Conservation (phyloP, 2,888 invertebrate species). For the Oxystoma pomonae region DNA sequence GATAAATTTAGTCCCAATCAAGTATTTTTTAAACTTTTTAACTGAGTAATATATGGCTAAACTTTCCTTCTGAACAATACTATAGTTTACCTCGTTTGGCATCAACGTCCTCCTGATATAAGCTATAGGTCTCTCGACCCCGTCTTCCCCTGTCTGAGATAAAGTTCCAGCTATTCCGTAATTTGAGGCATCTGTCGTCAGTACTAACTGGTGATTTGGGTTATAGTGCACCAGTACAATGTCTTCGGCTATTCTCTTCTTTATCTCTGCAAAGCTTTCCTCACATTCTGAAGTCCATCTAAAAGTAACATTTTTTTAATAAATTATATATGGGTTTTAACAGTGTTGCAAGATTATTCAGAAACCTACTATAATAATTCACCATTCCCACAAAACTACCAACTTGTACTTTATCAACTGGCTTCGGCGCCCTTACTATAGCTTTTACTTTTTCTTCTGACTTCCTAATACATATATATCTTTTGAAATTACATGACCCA, state of each 20-base stretch:
- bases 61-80: conserved; percentile 27
- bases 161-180: conserved; percentile 20
- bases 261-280: conserved; percentile 16
- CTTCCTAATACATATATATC: conserved; percentile 25
- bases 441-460: conserved; percentile 22
- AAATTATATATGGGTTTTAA: conserved; percentile 20
- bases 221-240: conserved; percentile 21
- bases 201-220: conserved; percentile 18
- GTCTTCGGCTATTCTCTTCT: conserved; percentile 19
- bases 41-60: conserved; percentile 25
- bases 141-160: conserved; percentile 14
- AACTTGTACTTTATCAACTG: conserved; percentile 14
- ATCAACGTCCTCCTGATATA: conserved; percentile 21
- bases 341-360: conserved; percentile 12
- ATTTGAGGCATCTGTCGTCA: conserved; percentile 19
- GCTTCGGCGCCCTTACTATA: conserved; percentile 20
- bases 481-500: conserved; percentile 29
- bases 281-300: conserved; percentile 20
- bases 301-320: conserved; percentile 20
- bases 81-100: background rate
- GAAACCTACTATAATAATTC: conserved; percentile 22
- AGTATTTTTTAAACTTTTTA: conserved; percentile 38
- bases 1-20: conserved; percentile 29
- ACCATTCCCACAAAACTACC: conserved; percentile 18
- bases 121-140: conserved; percentile 17